A percentile compares a stretch with the other conserved stretches of the same genome.
Conservation (phyloP, 2,888 invertebrate species). For the Luffia ferchaultella region DNA sequence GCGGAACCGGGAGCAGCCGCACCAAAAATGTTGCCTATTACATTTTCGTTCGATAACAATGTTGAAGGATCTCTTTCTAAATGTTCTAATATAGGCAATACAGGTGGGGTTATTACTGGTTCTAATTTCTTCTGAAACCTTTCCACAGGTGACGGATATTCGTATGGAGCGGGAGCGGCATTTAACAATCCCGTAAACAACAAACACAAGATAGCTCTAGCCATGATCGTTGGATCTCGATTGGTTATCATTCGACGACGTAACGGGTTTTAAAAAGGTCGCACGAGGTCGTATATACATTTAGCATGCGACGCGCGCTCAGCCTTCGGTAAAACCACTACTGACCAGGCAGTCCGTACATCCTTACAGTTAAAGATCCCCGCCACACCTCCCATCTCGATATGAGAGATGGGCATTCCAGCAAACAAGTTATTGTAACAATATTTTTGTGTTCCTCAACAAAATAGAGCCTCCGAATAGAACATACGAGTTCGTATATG, state of each 20-base stretch:
- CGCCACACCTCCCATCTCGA: conserved; percentile 19
- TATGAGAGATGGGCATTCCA: conserved; percentile 5
- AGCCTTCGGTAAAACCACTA: conserved; percentile 67
- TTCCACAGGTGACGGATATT: conserved; percentile 49
- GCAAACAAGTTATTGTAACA: neutral
- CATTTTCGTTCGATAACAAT: conserved; percentile 37
- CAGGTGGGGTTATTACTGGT: conserved; percentile 55
- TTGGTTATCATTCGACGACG: conserved; percentile 37
- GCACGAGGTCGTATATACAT: conserved; percentile 44
- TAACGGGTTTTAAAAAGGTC: conserved; percentile 61
- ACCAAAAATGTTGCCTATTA: conserved; percentile 26
- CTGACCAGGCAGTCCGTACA: conserved; percentile 36
- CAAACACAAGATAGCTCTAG: conserved; percentile 29
- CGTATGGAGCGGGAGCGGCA: conserved; percentile 13
- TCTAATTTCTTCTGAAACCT: conserved; percentile 42
- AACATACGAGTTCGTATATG: conserved; percentile 7
- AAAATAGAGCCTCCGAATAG: conserved; percentile 17
- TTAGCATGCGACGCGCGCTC: conserved; percentile 64
- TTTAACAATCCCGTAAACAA: neutral
- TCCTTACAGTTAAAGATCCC: conserved; percentile 42
- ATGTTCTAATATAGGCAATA: conserved; percentile 56
- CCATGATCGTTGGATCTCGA: neutral
- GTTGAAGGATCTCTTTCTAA: conserved; percentile 59
- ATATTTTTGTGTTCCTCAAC: neutral
- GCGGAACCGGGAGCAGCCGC: conserved; percentile 36